Evolutionary conservation across 92 coral and sea anemone genomes (phyloP), one percentile per base, ranked within the genome.

Genomic region (Scolanthus callimorphus): DNA sequence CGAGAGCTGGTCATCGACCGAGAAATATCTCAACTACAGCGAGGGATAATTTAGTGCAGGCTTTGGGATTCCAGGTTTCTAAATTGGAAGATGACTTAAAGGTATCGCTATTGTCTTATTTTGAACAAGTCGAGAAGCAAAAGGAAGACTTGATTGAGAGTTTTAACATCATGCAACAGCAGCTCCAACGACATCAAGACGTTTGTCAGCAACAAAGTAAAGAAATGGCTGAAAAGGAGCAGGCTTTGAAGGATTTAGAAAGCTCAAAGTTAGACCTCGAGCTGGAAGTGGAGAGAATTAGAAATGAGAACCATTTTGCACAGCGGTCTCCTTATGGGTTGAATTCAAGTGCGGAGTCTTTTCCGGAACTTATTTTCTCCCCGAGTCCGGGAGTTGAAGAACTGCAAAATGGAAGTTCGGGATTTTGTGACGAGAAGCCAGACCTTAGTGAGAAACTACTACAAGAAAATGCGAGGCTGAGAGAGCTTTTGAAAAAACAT

Each of bases 71-170:
- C 27, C 90, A 87, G 72, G 90, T 73, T 57, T 78, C 86, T 39
- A 72, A 78, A 73, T 68, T 87, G 0, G 96, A 87, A 49, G 96
- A 87, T 44, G 96, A 87, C 71, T 78, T 87, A 41, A 87, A 83
- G 55, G 70, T 77, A 30, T 78, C 90, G 1, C 44, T 87, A 43
- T 65, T 87, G 17, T 67, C 77, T 48, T 83, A 87, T 69, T 63
- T 87, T 49, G 96, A 87, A 57, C 83, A 87, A 73, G 88, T 87
- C 46, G 96, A 87, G 38, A 39, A 20, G 29, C 90, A 87, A 64
- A 87, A 87, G 48, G 90, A 87, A 25, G 96, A 87, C 34, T 65
- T 87, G 53, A 87, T 83, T 41, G 54, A 77, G 29, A 83, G 90
- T 66, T 87, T 87, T 29, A 70, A 78, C 27, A 69, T 72, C 27